Evolutionary conservation across 53 echinoderm and acorn worm species (phyloP).

Genomic region (Crossaster papposus): DNA sequence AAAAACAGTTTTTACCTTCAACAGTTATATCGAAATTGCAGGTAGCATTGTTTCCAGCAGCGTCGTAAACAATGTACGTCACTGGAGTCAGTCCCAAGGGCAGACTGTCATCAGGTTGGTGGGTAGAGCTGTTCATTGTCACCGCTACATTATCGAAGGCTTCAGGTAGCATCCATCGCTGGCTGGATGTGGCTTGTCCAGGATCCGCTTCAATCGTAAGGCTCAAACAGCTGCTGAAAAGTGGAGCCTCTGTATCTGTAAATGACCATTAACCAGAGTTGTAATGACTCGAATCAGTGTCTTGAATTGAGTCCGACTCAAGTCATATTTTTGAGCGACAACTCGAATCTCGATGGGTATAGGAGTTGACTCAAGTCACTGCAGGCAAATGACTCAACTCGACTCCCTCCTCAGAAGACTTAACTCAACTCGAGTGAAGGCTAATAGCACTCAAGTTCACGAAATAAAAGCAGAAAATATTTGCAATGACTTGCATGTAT

Average conservation of each 20-base stretch:
- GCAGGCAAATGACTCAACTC: no score
- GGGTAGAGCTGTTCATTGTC: constrained; percentile 5
- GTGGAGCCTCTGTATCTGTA: background rate
- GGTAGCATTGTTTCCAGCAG: background rate
- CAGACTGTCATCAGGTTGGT: background rate
- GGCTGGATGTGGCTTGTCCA: background rate
- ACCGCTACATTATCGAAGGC: background rate
- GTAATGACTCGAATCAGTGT: background rate
- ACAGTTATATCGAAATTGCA: background rate
- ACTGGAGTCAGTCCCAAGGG: background rate
- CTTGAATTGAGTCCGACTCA: no score
- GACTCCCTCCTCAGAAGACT: no score
- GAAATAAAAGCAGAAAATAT: no score
- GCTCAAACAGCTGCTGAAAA: background rate
- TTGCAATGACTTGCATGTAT: no score
- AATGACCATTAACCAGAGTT: background rate
- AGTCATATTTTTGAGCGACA: no score
- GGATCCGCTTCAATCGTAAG: background rate
- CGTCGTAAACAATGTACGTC: constrained; percentile 1
- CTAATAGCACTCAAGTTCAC: no score
- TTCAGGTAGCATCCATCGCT: background rate
- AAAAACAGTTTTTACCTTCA: no score
- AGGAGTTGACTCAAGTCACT: no score
- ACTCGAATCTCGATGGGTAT: no score
- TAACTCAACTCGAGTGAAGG: no score